Base-by-base conservation (phyloP, 2,888 invertebrate species). In the Embidobia sp. region DNA sequence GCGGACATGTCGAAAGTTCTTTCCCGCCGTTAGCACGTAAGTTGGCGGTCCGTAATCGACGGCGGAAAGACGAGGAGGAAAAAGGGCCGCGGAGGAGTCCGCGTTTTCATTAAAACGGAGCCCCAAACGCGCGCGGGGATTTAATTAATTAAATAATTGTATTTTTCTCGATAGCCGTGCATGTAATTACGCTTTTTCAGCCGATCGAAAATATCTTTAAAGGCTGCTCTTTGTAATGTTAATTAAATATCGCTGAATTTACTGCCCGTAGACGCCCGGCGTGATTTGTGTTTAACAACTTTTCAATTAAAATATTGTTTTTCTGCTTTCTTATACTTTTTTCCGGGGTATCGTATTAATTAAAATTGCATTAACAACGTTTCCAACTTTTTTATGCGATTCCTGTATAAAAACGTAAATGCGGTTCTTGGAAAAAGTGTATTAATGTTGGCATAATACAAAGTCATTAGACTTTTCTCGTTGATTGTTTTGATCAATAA, bases 131-230 rank as follows among this genome's bases (percentile, higher is more conserved):
- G 40, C 33, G 19, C n/a, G 18, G 10, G 42, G 33, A 53, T 61
- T 70, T 61, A 61, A 61, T 70, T 70, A 61, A 70, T 70, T 70
- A 61, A 59, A 70, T 70, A 61, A 61, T 61, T 70, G 46, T 70
- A 70, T 70, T 53, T 61, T 53, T 70, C 53, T 61, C 70, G 46
- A 44, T 61, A 61, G 37, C 16, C 44, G 35, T 49, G 53, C 61
- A 40, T 53, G 51, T 70, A 70, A 70, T 70, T 70, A 61, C 61
- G 37, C 53, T 44, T 70, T 61, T 51, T 46, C 22, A 53, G 53
- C 33, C 53, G 53, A 70, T 59, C 42, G 59, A 61, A 61, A 69
- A 69, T 59, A 57, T 48, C 57, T 69, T 69, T 55, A 67, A 19
- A 48, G 51, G 31, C 27, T 31, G 11, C 33, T 27, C 53, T 53